These are phyloP conservation scores for Anolis sagrei DNA, from an alignment of 2,113 vertebrate genomes.

Conservation along the genomic window DNA sequence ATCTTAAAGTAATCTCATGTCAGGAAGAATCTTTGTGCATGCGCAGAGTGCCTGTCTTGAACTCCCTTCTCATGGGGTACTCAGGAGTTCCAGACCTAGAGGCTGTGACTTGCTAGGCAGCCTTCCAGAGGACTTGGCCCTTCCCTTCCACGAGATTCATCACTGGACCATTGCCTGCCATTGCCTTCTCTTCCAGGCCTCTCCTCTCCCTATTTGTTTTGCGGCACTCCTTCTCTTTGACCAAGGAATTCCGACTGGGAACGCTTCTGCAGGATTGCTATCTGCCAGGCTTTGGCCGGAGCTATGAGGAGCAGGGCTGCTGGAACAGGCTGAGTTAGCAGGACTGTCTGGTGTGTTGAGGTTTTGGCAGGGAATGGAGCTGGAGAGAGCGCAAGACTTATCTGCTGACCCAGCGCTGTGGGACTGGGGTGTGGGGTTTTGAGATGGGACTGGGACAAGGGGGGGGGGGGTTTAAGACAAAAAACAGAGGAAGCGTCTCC, in stretches of 20 bases:
- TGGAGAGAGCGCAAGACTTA: neutral
- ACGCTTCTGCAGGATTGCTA: neutral
- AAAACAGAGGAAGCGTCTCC: neutral
- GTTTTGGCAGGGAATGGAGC: neutral
- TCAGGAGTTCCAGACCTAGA: neutral
- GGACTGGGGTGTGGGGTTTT: neutral
- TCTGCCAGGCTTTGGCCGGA: conserved; percentile 1
- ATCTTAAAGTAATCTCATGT: neutral
- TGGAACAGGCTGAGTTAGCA: conserved; percentile 3
- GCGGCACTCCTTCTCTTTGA: neutral
- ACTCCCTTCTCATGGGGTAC: neutral
- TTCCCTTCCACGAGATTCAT: neutral
- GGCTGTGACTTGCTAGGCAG: neutral
- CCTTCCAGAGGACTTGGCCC: neutral
- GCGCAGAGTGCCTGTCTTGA: neutral
- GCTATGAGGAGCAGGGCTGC: neutral
- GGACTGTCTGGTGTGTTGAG: neutral
- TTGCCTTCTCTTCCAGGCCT: neutral
- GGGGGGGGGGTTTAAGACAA: neutral
- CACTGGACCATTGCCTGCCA: neutral
- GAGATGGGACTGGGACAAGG: neutral
- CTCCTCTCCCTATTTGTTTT: neutral
- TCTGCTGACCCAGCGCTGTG: conserved; percentile 10
- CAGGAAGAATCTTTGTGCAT: neutral
- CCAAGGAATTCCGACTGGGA: conserved; percentile 2